Evolutionary conservation across 2,113 vertebrate species (phyloP).

Genomic region (Nesogale talazaci): DNA sequence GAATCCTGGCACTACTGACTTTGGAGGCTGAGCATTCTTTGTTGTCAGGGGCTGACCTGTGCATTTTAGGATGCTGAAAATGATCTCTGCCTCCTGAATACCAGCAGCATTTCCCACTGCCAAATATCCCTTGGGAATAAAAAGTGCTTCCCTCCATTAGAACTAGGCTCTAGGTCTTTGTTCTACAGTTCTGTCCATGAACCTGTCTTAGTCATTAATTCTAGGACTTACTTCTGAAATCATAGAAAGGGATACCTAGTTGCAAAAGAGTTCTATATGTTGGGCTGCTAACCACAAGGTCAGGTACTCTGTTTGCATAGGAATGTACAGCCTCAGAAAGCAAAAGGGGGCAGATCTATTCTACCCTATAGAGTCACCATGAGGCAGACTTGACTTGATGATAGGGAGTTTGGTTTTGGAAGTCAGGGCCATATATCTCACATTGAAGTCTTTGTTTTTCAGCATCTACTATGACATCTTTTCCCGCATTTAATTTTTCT

Average conservation of each 20-base stretch:
- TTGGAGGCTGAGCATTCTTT: neutral
- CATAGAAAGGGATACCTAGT: too few species aligned
- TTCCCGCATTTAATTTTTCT: slow-evolving; percentile 31
- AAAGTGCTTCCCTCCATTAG: neutral
- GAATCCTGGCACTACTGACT: neutral
- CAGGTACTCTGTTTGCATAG: too few species aligned
- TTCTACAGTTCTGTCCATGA: neutral
- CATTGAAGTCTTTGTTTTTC: neutral
- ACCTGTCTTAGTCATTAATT: neutral
- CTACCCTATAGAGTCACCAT: too few species aligned
- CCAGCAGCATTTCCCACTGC: neutral
- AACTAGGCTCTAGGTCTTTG: neutral
- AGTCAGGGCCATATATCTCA: neutral
- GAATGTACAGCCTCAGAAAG: too few species aligned
- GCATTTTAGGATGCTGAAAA: neutral
- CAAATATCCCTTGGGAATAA: neutral
- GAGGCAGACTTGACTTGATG: too few species aligned
- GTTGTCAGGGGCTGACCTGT: neutral
- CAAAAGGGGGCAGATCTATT: too few species aligned
- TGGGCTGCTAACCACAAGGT: too few species aligned
- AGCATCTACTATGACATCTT: neutral
- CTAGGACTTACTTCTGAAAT: too few species aligned
- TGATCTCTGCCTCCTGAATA: neutral
- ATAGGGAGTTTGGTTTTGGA: too few species aligned
- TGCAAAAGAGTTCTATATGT: too few species aligned